Evolutionary conservation across 1,140 invertebrate genomes (phyloP), one percentile per base, ranked within the genome.

Genomic region (Pseudomyrmex pallidus): DNA sequence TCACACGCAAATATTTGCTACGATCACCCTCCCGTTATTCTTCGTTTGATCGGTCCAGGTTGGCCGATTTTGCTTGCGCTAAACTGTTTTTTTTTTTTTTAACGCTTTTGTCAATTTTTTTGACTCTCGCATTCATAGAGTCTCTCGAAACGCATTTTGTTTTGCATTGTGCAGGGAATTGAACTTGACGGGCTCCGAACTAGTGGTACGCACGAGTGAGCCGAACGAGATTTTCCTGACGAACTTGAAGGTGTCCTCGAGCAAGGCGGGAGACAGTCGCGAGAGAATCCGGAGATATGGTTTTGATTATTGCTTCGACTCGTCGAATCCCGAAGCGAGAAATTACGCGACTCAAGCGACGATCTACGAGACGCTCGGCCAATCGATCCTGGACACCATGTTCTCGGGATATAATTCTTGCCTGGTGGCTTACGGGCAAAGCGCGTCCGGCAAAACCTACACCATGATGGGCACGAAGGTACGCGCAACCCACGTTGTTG

Each of bases 361-460:
- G 91, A 94, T 97, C 57, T 97, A 96, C 90, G 90, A 95, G 54
- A 95, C 94, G 17, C 93, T 97, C 63, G 97, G 97, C 20, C 91
- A 93, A n/a, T 95, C 96, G 66, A 95, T 97, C 3, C 92, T 97
- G 57, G 92, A 95, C 56, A 94, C 94, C 15, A 89, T 96, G 46
- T 94, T 95, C 62, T 92, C 93, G 1, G 95, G 96, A 0, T 95
- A 95, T 74, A 96, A 96, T 86, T 95, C 95, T 10, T 96, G 96
- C 90, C 94, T 97, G 22, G 94, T 97, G 86, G 96, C 97, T 7
- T 97, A 97, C 89, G 97, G 97, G n/a, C 97, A 97, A 92, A 97
- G 96, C 86, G 96, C 97, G 0, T 96, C 97, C 0, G 97, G 97
- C 15, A 97, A 97, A 92, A 97, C 97, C 0, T 96, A 96, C 89